Conservation (phyloP, 2,888 invertebrate genomes). For the Amblyjoppa proteus region DNA sequence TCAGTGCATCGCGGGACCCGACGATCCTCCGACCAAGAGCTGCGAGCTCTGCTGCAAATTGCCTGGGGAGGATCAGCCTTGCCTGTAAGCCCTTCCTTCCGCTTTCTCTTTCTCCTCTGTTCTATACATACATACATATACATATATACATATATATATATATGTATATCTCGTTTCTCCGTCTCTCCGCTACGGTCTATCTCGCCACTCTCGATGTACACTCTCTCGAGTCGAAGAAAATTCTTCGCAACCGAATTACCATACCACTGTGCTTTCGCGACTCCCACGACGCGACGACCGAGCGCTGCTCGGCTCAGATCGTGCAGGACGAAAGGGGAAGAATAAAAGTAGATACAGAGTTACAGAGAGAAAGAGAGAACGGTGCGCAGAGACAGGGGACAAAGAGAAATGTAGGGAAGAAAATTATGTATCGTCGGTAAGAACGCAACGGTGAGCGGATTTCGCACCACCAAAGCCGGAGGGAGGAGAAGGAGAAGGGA, state of each 20-base stretch:
- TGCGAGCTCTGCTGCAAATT: slow-evolving; percentile 96
- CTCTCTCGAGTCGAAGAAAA: slow-evolving; percentile 45
- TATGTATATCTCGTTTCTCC: slow-evolving; percentile 11
- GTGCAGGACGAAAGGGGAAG: not conserved
- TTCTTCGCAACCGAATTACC: slow-evolving; percentile 58
- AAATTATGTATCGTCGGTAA: slow-evolving; percentile 52
- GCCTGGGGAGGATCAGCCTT: slow-evolving; percentile 91
- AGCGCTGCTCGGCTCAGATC: slow-evolving; percentile 7
- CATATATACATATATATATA: too few relatives aligned
- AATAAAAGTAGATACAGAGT: slow-evolving; percentile 12
- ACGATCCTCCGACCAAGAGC: slow-evolving; percentile 92
- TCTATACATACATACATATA: too few relatives aligned
- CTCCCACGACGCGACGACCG: slow-evolving; percentile 25
- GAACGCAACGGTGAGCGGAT: slow-evolving; percentile 27
- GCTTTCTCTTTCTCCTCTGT: slow-evolving; percentile 46
- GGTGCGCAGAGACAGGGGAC: not conserved
- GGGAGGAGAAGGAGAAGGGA: slow-evolving; percentile 1
- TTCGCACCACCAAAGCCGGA: not conserved
- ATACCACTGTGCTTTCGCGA: slow-evolving; percentile 49
- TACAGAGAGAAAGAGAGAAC: slow-evolving; percentile 23
- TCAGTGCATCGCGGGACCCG: slow-evolving; percentile 92
- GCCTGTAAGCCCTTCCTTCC: slow-evolving; percentile 86
- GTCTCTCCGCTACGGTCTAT: slow-evolving; percentile 30
- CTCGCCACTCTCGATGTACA: slow-evolving; percentile 46
- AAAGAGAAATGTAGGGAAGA: slow-evolving; percentile 7